Conservation (phyloP, 2,888 invertebrate genomes). For the Lasioglossum calceatum region DNA sequence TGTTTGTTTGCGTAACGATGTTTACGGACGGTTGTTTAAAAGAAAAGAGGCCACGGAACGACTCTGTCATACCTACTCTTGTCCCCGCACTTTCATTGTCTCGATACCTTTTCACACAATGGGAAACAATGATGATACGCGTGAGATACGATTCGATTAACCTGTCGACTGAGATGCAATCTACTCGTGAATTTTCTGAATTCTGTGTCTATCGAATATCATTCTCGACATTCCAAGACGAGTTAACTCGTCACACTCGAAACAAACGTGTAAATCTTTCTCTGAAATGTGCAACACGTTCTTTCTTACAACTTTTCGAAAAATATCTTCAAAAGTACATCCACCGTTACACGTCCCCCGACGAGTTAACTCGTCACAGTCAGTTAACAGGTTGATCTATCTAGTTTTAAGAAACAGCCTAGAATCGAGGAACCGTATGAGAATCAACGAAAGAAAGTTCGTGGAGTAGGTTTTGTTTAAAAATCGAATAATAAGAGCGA, state of each 20-base stretch:
- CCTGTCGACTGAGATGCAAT: background rate
- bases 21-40: background rate
- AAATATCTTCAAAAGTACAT: background rate
- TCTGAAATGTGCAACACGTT: background rate
- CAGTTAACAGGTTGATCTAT: slow-evolving; percentile 14
- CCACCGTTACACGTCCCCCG: background rate
- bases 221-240: background rate
- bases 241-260: background rate
- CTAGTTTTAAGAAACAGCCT: slow-evolving; percentile 32
- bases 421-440: background rate
- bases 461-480: slow-evolving; percentile 29
- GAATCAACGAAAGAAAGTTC: slow-evolving; percentile 19
- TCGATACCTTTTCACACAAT: slow-evolving; percentile 35
- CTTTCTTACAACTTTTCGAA: background rate
- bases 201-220: no score
- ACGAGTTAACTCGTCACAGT: slow-evolving; percentile 5
- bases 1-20: background rate
- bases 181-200: no score
- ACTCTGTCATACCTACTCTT: slow-evolving; percentile 21
- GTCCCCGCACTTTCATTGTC: slow-evolving; percentile 40
- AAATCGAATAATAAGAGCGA: slow-evolving; percentile 15
- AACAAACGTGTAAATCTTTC: background rate
- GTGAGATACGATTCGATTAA: slow-evolving; percentile 40
- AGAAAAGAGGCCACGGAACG: background rate
- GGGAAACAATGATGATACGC: slow-evolving; percentile 24